These are phyloP conservation scores for Mya arenaria DNA, from an alignment of 1,140 invertebrate genomes.

Conservation along the genomic window DNA sequence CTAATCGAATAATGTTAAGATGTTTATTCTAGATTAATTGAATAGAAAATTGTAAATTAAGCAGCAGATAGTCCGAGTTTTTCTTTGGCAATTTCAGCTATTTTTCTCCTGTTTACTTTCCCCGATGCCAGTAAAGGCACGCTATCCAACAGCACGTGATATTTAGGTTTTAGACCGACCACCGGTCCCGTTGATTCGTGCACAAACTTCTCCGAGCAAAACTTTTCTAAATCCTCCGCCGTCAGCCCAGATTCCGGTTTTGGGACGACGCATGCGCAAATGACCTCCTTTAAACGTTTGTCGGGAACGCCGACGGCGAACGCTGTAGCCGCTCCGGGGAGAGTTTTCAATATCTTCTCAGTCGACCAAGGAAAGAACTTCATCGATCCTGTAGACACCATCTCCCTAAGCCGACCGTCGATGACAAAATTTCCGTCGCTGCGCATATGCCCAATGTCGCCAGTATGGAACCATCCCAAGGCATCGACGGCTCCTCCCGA, in stretches of 20 bases:
- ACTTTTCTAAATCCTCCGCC: conserved; percentile 4
- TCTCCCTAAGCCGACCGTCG: conserved; percentile 30
- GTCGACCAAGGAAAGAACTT: conserved; percentile 50
- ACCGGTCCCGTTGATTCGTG: conserved; percentile 16
- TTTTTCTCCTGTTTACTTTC: conserved; percentile 10
- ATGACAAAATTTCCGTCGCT: conserved; percentile 18
- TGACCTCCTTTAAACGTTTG: conserved; percentile 13
- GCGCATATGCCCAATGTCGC: conserved; percentile 42
- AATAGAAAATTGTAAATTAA: too few species aligned
- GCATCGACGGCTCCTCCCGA: conserved; percentile 17
- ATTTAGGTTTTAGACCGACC: not conserved
- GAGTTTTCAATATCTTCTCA: conserved; percentile 13
- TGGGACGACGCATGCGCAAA: conserved; percentile 39
- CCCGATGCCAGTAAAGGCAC: conserved; percentile 25
- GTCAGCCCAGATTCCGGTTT: not conserved
- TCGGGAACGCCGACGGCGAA: conserved; percentile 54
- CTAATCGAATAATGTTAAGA: too few species aligned
- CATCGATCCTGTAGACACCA: conserved; percentile 21
- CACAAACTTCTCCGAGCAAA: conserved; percentile 29
- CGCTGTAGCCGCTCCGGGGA: conserved; percentile 8
- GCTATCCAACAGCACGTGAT: conserved; percentile 21
- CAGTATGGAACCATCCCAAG: conserved; percentile 49
- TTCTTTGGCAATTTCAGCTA: not conserved
- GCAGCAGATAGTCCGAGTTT: conserved; percentile 20
- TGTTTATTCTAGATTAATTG: too few species aligned